Base-by-base conservation (phyloP, 2,888 invertebrate species). In the Rugalucina vietnamica region DNA sequence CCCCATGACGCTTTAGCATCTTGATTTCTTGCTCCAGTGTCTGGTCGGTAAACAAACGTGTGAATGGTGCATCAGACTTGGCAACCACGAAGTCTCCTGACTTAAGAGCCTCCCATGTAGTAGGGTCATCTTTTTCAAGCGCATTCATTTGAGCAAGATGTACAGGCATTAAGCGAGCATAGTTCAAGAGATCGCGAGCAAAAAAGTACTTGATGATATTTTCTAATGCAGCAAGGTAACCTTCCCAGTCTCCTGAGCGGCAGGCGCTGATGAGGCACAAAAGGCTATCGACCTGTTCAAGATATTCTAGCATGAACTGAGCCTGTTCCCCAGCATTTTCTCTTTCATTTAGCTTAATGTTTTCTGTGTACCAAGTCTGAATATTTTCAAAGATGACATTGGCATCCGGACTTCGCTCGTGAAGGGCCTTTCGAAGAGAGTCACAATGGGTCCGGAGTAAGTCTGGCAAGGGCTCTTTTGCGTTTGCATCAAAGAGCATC, bases 141-240 rank as follows among this genome's bases (percentile, higher is more conserved):
- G 8, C n/a, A 70, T 70, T 70, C 36, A 70, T 70, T 39, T 70
- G 70, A 8, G 34, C 36, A 21, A 70, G 3, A n/a, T n/a, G n/a
- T n/a, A n/a, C n/a, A n/a, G n/a, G n/a, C n/a, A n/a, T n/a, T n/a
- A n/a, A n/a, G n/a, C n/a, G n/a, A n/a, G n/a, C n/a, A n/a, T n/a
- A 49, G 50, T 49, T 14, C 14, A 14, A 49, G 14, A 49, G 24
- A 70, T 70, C 10, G 36, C 24, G 34, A 4, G 70, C 34, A 36
- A 36, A 70, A 36, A 70, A 70, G 21, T 70, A 36, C 70, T 70
- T 49, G 50, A n/a, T n/a, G n/a, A n/a, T n/a, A n/a, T n/a, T n/a
- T n/a, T n/a, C n/a, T n/a, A n/a, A n/a, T n/a, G n/a, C n/a, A n/a
- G n/a, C n/a, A n/a, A n/a, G n/a, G n/a, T n/a, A n/a, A n/a, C n/a